phyloP scores from a whole-genome alignment of 2,888 invertebrate species.

The Meta bourneti region DNA sequence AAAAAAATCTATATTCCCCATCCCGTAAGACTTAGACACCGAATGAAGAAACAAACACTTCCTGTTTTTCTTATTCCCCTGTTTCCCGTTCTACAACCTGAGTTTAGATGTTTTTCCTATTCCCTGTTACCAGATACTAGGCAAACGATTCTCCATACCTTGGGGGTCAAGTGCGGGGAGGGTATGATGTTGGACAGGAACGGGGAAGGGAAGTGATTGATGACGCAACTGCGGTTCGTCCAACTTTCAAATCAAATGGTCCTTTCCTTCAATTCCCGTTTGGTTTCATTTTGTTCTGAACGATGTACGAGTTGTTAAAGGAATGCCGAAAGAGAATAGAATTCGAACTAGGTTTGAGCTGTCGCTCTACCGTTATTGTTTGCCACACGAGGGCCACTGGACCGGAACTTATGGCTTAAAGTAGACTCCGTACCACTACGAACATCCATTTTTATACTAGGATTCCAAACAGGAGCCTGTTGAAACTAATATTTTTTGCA shows the following conservation, averaged over 20 bases:
- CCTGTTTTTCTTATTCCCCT: not conserved
- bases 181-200: no score
- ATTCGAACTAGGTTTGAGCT: not conserved
- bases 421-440: no score
- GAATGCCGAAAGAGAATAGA: not conserved
- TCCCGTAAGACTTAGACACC: not conserved
- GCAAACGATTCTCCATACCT: not conserved
- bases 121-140: not conserved
- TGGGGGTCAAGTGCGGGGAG: not conserved
- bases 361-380: no score
- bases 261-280: not conserved
- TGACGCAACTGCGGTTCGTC: not conserved
- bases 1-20: not conserved
- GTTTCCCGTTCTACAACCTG: not conserved
- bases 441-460: no score
- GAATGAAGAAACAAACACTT: not conserved
- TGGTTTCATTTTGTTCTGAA: not conserved
- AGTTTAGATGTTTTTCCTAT: not conserved
- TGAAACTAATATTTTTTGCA: not conserved
- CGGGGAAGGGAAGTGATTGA: not conserved
- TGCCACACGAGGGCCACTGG: no score
- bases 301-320: not conserved
- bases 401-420: no score
- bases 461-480: not conserved
- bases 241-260: not conserved